Conservation (phyloP, 2,113 vertebrate genomes). For the Geococcyx californianus region DNA sequence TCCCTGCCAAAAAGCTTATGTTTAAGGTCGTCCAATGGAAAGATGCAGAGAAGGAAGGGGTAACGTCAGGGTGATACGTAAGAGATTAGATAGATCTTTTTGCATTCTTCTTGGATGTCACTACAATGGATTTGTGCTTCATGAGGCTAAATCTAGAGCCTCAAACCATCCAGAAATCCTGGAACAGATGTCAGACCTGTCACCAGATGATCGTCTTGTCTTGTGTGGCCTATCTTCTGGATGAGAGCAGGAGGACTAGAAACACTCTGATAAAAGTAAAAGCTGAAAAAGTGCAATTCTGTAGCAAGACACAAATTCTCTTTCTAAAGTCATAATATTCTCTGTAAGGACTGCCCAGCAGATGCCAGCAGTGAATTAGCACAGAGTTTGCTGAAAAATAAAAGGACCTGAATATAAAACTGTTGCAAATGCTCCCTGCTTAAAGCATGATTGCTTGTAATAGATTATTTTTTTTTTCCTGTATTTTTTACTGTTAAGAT, state of each 20-base stretch:
- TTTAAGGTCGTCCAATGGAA: neutral
- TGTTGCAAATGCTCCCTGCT: neutral
- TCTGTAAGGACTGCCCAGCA: neutral
- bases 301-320: neutral
- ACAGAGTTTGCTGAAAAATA: neutral
- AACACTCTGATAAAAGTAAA: neutral
- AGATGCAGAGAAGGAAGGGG: neutral
- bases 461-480: neutral
- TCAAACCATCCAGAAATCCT: neutral
- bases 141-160: neutral
- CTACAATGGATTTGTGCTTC: neutral
- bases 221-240: neutral
- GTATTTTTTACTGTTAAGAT: neutral
- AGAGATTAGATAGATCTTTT: neutral
- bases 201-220: neutral
- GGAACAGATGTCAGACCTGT: neutral
- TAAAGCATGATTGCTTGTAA: neutral
- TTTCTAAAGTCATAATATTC: neutral
- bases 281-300: neutral
- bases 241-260: neutral
- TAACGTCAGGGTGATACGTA: neutral
- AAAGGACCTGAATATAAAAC: neutral
- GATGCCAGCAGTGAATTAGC: constrained; percentile 2
- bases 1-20: neutral
- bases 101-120: neutral